Evolutionary conservation across 2,888 invertebrate genomes (phyloP).

Genomic region (Polyommatus iphigenia): DNA sequence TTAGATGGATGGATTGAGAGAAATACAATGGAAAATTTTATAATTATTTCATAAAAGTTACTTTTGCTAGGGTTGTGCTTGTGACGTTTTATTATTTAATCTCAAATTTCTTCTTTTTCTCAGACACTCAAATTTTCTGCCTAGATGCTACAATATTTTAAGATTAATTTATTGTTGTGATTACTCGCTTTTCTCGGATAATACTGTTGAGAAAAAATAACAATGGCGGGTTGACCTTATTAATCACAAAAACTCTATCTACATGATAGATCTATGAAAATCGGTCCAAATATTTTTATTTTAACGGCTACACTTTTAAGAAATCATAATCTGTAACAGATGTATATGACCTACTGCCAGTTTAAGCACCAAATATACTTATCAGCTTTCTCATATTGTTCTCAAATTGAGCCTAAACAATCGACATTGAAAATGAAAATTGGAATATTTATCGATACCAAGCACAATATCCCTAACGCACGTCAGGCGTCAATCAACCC

Average conservation of each 20-base stretch:
- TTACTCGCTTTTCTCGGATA: background rate
- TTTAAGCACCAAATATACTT: background rate
- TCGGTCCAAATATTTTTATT: too few species aligned
- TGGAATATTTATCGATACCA: background rate
- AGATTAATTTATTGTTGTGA: too few species aligned
- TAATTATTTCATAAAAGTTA: background rate
- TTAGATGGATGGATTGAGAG: background rate
- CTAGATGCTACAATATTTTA: too few species aligned
- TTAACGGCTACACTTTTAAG: too few species aligned
- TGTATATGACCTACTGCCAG: background rate
- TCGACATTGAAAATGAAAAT: background rate
- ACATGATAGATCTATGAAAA: too few species aligned
- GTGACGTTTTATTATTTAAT: background rate
- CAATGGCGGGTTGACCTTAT: too few species aligned
- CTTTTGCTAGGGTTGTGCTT: background rate
- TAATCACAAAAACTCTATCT: too few species aligned
- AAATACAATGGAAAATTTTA: background rate
- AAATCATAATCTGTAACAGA: background rate
- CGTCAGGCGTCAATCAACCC: background rate
- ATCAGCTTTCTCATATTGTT: background rate
- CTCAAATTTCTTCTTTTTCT: too few species aligned
- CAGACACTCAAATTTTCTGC: too few species aligned
- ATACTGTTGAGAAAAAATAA: too few species aligned
- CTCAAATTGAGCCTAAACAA: background rate
- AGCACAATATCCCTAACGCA: background rate